Evolutionary conservation across 2,888 invertebrate species (phyloP), one percentile per base, ranked within the genome.

Genomic region (Anarsia innoxiella): DNA sequence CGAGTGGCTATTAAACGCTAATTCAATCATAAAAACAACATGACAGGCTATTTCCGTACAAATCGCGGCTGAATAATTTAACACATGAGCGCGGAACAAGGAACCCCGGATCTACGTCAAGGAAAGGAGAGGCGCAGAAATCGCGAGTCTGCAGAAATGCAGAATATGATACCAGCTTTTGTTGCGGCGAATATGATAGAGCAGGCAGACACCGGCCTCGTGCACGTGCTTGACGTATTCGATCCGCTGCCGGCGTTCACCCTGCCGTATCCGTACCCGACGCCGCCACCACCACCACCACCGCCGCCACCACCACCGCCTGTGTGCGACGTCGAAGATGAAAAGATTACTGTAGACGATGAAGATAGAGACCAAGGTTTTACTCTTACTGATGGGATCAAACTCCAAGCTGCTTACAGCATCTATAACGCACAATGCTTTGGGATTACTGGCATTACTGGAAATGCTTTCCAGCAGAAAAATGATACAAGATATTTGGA

Each of bases 1-100:
- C 52, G 48, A 56, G 65, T 54, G 59, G 57, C 67, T 63, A 74
- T 76, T 72, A 71, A 72, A 72, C 60, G 55, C 64, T 69, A 68
- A 76, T 75, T 67, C 72, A 75, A 78, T 73, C 75, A 78, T 79
- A 79, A 78, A 79, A 78, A 76, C 74, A 78, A 78, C 76, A 82
- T 80, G 79, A 59, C 59, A 54, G 42, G 58, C 66, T 75, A 71
- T 72, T 74, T 70, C 68, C 57, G 66, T 60, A 58, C 61, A 53
- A 58, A 58, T 59, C 63, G 67, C 58, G 53, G 56, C 45, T 66
- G 58, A 66, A 50, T 49, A 48, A 42, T 49, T 43, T 44, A 46
- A 75, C 78, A 76, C 75, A 80, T 79, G 79, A 77, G 59, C 69
- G 63, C 66, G 48, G 58, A 66, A 50, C 56, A 47, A 56, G 53